Evolutionary conservation across 2,888 invertebrate species (phyloP).

Genomic region (Carabus problematicus): DNA sequence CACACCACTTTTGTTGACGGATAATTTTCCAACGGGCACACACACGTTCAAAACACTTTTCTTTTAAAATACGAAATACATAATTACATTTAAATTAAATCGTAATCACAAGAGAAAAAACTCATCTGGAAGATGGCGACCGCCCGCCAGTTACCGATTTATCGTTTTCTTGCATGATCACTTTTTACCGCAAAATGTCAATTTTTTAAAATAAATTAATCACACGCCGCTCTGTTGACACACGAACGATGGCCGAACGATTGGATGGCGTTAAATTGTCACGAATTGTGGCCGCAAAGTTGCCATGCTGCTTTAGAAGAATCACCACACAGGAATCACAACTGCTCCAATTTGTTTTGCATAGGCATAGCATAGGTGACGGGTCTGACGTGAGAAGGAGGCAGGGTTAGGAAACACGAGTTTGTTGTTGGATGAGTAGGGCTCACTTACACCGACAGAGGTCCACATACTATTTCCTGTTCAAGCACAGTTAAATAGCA

Average conservation of each 20-base stretch:
- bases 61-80: conserved; percentile 51
- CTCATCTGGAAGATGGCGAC: conserved; percentile 68
- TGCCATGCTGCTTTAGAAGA: conserved; percentile 39
- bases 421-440: conserved; percentile 35
- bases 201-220: conserved; percentile 24
- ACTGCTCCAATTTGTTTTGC: conserved; percentile 48
- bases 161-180: conserved; percentile 61
- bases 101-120: conserved; percentile 58
- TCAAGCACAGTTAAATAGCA: background rate
- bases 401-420: conserved; percentile 37
- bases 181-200: conserved; percentile 56
- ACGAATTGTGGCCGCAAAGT: conserved; percentile 20
- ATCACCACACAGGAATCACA: conserved; percentile 41
- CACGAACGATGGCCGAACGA: background rate
- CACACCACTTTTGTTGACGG: conserved; percentile 15
- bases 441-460: conserved; percentile 28
- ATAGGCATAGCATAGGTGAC: conserved; percentile 47
- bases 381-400: conserved; percentile 36
- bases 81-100: conserved; percentile 52
- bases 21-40: conserved; percentile 42
- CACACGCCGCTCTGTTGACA: conserved; percentile 16
- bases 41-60: conserved; percentile 48
- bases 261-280: background rate
- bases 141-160: conserved; percentile 61
- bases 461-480: conserved; percentile 21